A percentile compares a stretch with the other conserved stretches of the same genome.
These are phyloP conservation scores for Gymnosoma rotundatum DNA, from an alignment of 2,888 invertebrate species.

Conservation along the genomic window DNA sequence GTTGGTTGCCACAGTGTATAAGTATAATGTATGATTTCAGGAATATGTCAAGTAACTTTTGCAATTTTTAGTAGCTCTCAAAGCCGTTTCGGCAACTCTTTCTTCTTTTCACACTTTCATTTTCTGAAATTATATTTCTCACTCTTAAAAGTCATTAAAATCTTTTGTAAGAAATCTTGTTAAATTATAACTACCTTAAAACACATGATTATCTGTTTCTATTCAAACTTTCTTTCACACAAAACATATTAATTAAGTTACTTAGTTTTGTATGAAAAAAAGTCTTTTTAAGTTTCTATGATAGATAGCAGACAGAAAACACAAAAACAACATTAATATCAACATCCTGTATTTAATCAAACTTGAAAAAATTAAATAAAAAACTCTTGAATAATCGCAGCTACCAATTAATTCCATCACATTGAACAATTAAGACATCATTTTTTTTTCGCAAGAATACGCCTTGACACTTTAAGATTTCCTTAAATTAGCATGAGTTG, in stretches of 20 bases:
- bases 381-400: conserved; percentile 10
- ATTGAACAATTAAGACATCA: conserved; percentile 76
- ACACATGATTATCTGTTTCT: conserved; percentile 2
- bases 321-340: conserved; percentile 11
- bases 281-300: conserved; percentile 20
- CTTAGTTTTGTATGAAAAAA: conserved; percentile 42
- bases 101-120: too few relatives aligned
- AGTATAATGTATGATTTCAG: too few relatives aligned
- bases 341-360: conserved; percentile 6
- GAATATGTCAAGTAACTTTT: too few relatives aligned
- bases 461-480: neutral
- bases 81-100: too few relatives aligned
- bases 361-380: neutral
- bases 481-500: conserved; percentile 1
- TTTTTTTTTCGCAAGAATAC: neutral
- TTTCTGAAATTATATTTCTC: too few relatives aligned
- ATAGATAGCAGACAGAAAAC: conserved; percentile 11
- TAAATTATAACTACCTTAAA: neutral
- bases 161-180: too few relatives aligned
- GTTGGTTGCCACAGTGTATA: too few relatives aligned
- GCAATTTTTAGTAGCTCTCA: too few relatives aligned
- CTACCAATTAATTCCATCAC: conserved; percentile 78
- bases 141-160: too few relatives aligned
- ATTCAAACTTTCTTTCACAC: conserved; percentile 22
- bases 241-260: conserved; percentile 50